Conservation (phyloP, 1,140 invertebrate species). For the Orussus abietinus region DNA sequence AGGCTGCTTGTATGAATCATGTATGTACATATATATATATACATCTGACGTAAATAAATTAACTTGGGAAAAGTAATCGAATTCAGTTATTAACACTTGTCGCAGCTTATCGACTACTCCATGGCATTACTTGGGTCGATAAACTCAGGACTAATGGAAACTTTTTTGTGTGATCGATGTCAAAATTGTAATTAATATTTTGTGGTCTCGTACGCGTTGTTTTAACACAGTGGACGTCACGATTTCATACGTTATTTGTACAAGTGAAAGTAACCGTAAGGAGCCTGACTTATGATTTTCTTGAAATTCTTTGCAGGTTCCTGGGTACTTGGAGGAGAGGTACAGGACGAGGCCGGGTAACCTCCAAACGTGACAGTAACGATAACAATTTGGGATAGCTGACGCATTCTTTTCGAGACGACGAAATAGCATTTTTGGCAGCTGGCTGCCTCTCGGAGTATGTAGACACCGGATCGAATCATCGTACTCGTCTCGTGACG, state of each 20-base stretch:
- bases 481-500: too few relatives aligned
- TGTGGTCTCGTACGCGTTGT: conserved; percentile 8
- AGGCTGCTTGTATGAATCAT: too few relatives aligned
- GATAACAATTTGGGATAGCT: too few relatives aligned
- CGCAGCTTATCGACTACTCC: too few relatives aligned
- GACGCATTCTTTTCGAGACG: conserved; percentile 14
- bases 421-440: conserved; percentile 17
- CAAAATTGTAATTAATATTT: conserved; percentile 3
- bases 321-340: conserved; percentile 48
- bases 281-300: conserved; percentile 20
- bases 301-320: conserved; percentile 48
- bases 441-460: conserved; percentile 20
- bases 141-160: too few relatives aligned
- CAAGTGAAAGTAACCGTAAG: conserved; percentile 12
- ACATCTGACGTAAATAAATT: too few relatives aligned
- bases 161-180: conserved; percentile 2
- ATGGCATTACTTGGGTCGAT: too few relatives aligned
- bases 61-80: too few relatives aligned
- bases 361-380: conserved; percentile 45
- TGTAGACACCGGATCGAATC: too few relatives aligned
- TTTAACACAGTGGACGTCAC: conserved; percentile 10
- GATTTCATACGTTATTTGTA: conserved; percentile 12
- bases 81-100: too few relatives aligned
- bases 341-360: conserved; percentile 42
- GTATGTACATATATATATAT: too few relatives aligned